A percentile compares a stretch with the other conserved stretches of the same genome.
These are phyloP conservation scores for Actias luna DNA, from an alignment of 2,888 invertebrate genomes.

Conservation along the genomic window DNA sequence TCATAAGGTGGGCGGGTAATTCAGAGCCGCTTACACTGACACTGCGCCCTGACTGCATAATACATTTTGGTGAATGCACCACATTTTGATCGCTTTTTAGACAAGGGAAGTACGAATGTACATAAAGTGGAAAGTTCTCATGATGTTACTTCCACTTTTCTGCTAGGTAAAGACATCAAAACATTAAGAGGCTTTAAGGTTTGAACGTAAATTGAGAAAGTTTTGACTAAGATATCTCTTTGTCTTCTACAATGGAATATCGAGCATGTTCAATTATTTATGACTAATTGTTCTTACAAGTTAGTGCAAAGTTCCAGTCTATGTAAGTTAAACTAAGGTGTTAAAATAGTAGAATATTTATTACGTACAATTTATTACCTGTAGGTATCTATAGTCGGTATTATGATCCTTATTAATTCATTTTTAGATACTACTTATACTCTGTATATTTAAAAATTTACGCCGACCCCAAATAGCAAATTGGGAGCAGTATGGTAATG, in stretches of 20 bases:
- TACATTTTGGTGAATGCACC: slow-evolving; percentile 79
- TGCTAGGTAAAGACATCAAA: slow-evolving; percentile 66
- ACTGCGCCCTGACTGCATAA: slow-evolving; percentile 74
- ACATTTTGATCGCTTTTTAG: slow-evolving; percentile 79
- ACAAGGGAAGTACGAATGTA: slow-evolving; percentile 77
- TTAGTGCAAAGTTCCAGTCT: slow-evolving; percentile 49
- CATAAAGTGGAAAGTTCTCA: slow-evolving; percentile 67
- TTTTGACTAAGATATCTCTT: slow-evolving; percentile 72
- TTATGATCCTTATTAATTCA: too few relatives aligned
- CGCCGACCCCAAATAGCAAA: too few relatives aligned
- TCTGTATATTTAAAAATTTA: too few relatives aligned
- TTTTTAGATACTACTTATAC: too few relatives aligned
- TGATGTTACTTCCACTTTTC: slow-evolving; percentile 72
- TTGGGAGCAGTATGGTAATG: too few relatives aligned
- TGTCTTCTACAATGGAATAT: slow-evolving; percentile 69
- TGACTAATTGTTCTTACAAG: slow-evolving; percentile 66
- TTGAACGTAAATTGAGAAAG: slow-evolving; percentile 73
- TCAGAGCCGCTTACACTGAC: slow-evolving; percentile 73
- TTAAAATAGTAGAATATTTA: slow-evolving; percentile 29
- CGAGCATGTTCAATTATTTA: slow-evolving; percentile 71
- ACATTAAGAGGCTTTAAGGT: slow-evolving; percentile 66
- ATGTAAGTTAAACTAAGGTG: slow-evolving; percentile 33
- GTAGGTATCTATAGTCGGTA: neutral
- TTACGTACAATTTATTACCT: neutral
- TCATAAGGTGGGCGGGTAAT: slow-evolving; percentile 55